phyloP scores from a whole-genome alignment of 64 coral and sea anemone species.

The Stylophora pistillata region DNA sequence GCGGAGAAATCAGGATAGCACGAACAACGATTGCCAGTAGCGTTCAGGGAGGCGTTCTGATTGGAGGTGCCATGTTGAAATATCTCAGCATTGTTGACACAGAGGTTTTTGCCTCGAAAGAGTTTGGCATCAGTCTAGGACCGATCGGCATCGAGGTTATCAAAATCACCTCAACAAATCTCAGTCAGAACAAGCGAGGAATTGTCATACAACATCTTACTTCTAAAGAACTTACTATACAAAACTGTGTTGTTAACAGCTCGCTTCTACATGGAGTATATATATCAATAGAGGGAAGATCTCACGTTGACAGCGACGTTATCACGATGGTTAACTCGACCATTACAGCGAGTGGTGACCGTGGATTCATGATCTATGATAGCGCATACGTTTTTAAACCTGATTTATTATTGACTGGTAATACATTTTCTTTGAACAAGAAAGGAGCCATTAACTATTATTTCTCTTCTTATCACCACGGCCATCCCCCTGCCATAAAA shows the following conservation, averaged over 20 bases:
- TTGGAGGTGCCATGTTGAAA: background rate
- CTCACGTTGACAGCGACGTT: background rate
- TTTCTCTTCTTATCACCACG: background rate
- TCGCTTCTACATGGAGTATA: constrained; percentile 33
- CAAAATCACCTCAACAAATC: background rate
- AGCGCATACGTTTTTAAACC: background rate
- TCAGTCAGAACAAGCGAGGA: constrained; percentile 33
- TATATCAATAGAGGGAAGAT: background rate
- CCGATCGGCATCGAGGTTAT: constrained; percentile 8
- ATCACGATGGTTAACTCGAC: constrained; percentile 56
- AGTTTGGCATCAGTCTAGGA: constrained; percentile 27
- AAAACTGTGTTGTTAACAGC: constrained; percentile 27
- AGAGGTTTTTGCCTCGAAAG: background rate
- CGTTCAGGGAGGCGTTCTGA: background rate
- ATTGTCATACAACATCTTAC: constrained; percentile 5
- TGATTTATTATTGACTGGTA: background rate
- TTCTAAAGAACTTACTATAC: background rate
- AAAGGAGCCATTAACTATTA: background rate
- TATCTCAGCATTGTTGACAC: background rate
- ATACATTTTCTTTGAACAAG: constrained; percentile 41
- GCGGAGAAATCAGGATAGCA: background rate
- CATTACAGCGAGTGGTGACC: constrained; percentile 30
- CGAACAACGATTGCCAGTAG: background rate
- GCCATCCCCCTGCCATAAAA: background rate
- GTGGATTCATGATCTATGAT: constrained; percentile 19